phyloP scores from a whole-genome alignment of 2,888 invertebrate species.

The Zhuqinia jingwanae region DNA sequence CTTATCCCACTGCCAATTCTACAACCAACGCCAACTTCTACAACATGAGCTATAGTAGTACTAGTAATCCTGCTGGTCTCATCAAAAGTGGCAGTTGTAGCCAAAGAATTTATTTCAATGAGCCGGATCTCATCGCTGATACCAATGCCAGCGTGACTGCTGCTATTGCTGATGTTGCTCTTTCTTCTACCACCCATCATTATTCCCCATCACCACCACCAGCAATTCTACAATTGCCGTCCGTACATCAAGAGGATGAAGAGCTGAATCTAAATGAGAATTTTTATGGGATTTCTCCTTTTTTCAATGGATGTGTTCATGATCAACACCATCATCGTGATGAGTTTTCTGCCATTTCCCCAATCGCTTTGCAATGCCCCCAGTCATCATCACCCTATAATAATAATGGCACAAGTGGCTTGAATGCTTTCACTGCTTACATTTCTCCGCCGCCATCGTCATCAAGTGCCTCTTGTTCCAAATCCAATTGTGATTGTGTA shows the following conservation, averaged over 20 bases:
- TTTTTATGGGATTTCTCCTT: conserved; percentile 46
- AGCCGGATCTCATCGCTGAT: conserved; percentile 14
- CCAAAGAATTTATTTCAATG: conserved; percentile 30
- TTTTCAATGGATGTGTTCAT: conserved; percentile 20
- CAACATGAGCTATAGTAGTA: neutral
- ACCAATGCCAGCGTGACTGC: neutral
- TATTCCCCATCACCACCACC: neutral
- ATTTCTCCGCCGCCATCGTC: neutral
- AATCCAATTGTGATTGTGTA: conserved; percentile 1
- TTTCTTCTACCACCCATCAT: conserved; percentile 4
- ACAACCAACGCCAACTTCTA: neutral
- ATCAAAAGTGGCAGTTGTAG: conserved; percentile 4
- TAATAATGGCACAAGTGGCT: neutral
- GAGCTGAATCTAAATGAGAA: conserved; percentile 8
- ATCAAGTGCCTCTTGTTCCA: conserved; percentile 47
- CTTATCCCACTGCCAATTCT: conserved; percentile 45
- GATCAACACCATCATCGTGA: neutral
- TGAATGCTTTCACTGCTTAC: conserved; percentile 8
- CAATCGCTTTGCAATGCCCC: neutral
- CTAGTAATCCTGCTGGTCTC: neutral
- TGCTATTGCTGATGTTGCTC: neutral
- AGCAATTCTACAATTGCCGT: neutral
- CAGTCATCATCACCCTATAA: neutral
- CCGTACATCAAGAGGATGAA: conserved; percentile 32
- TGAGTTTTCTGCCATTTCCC: neutral